Evolutionary conservation across 2,797 vertebrate genomes (phyloP), one percentile per base, ranked within the genome.

Genomic region (Diglossa cyanea): DNA sequence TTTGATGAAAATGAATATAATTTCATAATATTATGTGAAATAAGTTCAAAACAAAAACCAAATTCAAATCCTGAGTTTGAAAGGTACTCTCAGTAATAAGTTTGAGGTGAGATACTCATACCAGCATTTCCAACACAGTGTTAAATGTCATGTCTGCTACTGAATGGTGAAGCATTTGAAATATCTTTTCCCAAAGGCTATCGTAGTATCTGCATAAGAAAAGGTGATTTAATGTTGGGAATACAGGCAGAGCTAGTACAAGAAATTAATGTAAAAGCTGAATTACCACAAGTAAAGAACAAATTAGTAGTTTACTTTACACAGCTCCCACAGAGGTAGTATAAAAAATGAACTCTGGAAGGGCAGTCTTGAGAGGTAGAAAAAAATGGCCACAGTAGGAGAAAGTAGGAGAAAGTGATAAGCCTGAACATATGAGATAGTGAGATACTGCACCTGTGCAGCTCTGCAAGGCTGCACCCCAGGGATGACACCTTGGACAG

Each of bases 391-490:
- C 73, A 30, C 21, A 72, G 39, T 35, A 35, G 35, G 35, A 35
- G 26, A 24, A 81, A 61, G 16, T 15, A 51, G 21, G 50, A 47
- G 31, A 74, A 86, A 58, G 23, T 30, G 20, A 68, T 58, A 86
- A 78, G 19, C 21, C 23, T 35, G 9, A 87, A 55, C 16, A 63
- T 3, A 1, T 13, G 13, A 77, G 47, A 35, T 6, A 24, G 3
- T 35, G 17, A 33, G 48, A 37, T 1, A 4, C 4, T 48, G 42
- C 28, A 21, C 0, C 25, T 4, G 0, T 7, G 26, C 1, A 4
- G 21, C 24, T 80, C 37, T 51, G 5, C 2, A 1, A 74, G 50
- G 33, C 35, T 75, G 54, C 7, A 6, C 14, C 7, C 26, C 25
- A 35, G 23, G 4, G 4, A 26, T 1, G 5, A 10, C 2, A 9